These are phyloP conservation scores for Ostrea denselamellosa DNA, from an alignment of 1,140 invertebrate genomes.

Conservation along the genomic window DNA sequence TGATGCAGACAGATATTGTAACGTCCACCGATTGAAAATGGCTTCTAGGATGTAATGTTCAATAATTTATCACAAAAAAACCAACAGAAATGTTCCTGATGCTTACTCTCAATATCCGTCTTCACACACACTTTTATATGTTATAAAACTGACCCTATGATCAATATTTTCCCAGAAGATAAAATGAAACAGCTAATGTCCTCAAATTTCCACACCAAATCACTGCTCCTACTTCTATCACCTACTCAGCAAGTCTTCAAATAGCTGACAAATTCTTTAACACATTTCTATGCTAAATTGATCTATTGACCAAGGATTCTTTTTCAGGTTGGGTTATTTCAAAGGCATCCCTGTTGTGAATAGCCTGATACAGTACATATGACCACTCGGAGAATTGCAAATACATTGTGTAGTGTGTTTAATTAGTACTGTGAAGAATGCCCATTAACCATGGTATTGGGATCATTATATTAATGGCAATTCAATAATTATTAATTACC, in stretches of 20 bases:
- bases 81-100: background rate
- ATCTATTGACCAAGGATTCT: background rate
- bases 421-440: constrained; percentile 13
- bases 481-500: constrained; percentile 20
- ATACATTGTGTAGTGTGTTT: background rate
- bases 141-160: background rate
- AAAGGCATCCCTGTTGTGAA: background rate
- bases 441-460: background rate
- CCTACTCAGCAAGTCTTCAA: background rate
- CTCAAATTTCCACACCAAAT: constrained; percentile 20
- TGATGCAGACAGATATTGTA: background rate
- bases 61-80: background rate
- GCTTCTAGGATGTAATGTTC: background rate
- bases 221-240: background rate
- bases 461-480: background rate
- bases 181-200: background rate
- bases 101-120: constrained; percentile 4
- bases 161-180: constrained; percentile 11
- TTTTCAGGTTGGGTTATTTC: background rate
- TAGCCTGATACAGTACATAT: background rate
- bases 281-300: background rate
- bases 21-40: background rate
- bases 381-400: background rate
- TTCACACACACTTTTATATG: background rate
- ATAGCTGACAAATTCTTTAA: background rate